Percentiles rank a stretch among this genome's conserved stretches.
phyloP scores from a whole-genome alignment of 2,113 vertebrate genomes.

The Lycaon pictus region DNA sequence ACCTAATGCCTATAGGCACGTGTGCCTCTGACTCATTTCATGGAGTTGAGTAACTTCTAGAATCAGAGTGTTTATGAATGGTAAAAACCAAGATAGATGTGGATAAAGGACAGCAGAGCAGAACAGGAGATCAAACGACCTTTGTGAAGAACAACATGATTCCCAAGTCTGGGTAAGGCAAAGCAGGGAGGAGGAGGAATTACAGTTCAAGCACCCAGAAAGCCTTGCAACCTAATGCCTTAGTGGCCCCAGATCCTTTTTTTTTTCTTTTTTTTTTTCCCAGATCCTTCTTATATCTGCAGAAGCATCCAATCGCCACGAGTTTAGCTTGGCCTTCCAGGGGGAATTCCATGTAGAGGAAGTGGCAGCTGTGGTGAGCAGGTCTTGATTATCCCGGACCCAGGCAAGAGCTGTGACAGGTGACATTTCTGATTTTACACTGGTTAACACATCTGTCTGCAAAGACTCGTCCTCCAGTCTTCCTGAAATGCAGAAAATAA shows the following conservation, averaged over 20 bases:
- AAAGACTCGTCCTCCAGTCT: not conserved
- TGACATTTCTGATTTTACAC: not conserved
- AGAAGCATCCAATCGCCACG: rapidly evolving
- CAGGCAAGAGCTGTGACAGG: not conserved
- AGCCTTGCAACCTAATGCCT: not conserved
- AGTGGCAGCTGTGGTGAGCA: not conserved
- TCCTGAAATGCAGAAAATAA: not conserved
- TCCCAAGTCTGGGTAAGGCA: not conserved
- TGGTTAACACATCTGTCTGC: not conserved
- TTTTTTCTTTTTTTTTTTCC: too few relatives aligned
- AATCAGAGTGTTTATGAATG: not conserved
- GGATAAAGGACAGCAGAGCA: not conserved
- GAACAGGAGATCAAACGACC: not conserved
- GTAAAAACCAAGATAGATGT: not conserved
- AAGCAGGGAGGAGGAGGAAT: not conserved
- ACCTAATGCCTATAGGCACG: rapidly evolving
- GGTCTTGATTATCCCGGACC: not conserved
- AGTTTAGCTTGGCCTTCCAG: not conserved
- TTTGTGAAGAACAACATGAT: not conserved
- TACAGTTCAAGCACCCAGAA: not conserved
- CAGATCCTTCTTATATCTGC: not conserved
- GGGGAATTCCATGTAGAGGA: not conserved
- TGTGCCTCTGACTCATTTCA: not conserved
- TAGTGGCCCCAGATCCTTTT: not conserved
- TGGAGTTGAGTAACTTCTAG: not conserved